Percentiles rank a stretch among this genome's conserved stretches.
Evolutionary conservation across 2,888 invertebrate species (phyloP).

Genomic region (Scaptomyza reducta): DNA sequence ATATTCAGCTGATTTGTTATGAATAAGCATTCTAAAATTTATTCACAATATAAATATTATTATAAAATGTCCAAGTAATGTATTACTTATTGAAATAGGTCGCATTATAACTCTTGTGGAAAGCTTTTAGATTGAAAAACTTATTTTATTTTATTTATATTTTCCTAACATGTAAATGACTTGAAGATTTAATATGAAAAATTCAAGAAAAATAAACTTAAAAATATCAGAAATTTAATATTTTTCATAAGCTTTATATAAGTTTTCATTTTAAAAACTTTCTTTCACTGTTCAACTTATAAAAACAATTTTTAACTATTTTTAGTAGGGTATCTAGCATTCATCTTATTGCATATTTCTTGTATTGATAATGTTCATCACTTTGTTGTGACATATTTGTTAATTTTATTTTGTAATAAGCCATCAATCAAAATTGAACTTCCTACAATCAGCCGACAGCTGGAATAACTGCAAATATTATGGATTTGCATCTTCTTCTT

Average conservation of each 20-base stretch:
- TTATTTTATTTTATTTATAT: background rate
- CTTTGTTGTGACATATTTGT: conserved; percentile 21
- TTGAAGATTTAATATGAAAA: no score
- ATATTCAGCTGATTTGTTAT: background rate
- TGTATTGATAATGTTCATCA: background rate
- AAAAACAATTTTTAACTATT: no score
- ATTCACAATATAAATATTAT: background rate
- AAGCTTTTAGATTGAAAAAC: background rate
- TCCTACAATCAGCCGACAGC: conserved; percentile 48
- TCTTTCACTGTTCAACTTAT: background rate
- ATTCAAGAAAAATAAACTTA: no score
- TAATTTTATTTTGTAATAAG: conserved; percentile 34
- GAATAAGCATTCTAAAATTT: background rate
- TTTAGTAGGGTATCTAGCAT: conserved; percentile 1
- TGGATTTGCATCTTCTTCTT: conserved; percentile 23
- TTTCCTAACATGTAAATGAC: no score
- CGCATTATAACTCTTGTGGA: background rate
- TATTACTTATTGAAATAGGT: background rate
- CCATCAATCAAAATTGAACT: conserved; percentile 71
- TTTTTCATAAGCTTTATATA: background rate
- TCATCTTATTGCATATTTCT: background rate
- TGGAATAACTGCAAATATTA: conserved; percentile 37
- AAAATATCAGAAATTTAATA: background rate
- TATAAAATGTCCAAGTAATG: no score
- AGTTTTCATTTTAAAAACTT: background rate